A percentile compares a stretch with the other conserved stretches of the same genome.
phyloP scores from a whole-genome alignment of 2,888 invertebrate species.

The Kryphioiulus occultus region DNA sequence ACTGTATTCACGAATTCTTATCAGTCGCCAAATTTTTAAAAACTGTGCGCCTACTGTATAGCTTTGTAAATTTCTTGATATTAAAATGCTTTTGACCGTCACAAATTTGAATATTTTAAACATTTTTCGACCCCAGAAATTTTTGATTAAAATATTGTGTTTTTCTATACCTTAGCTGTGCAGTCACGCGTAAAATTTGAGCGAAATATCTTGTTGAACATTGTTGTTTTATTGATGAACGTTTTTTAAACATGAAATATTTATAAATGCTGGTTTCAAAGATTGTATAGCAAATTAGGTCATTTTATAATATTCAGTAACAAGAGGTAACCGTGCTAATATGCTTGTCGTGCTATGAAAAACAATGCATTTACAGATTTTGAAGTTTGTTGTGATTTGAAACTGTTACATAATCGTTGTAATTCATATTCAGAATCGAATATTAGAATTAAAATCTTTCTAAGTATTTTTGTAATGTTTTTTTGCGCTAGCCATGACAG shows the following conservation, averaged over 20 bases:
- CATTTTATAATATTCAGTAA: slow-evolving; percentile 19
- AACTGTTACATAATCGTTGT: slow-evolving; percentile 14
- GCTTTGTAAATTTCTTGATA: neutral
- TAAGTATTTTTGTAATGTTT: no score
- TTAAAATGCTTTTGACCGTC: neutral
- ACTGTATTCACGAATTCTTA: neutral
- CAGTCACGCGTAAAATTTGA: neutral
- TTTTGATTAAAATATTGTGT: no score
- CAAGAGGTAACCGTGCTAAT: neutral
- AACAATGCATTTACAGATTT: neutral
- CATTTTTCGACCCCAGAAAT: no score
- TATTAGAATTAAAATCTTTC: neutral
- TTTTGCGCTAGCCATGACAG: no score
- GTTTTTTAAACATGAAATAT: neutral
- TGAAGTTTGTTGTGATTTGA: neutral
- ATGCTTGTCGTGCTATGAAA: neutral
- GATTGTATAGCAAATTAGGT: neutral
- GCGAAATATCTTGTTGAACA: neutral
- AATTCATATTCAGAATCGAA: neutral
- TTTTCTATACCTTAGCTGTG: neutral
- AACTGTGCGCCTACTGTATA: neutral
- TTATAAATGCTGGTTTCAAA: neutral
- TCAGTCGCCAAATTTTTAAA: neutral
- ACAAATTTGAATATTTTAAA: no score
- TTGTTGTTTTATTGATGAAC: neutral